Conservation (phyloP, 2,113 vertebrate genomes). For the Corythoichthys haematopterus region DNA sequence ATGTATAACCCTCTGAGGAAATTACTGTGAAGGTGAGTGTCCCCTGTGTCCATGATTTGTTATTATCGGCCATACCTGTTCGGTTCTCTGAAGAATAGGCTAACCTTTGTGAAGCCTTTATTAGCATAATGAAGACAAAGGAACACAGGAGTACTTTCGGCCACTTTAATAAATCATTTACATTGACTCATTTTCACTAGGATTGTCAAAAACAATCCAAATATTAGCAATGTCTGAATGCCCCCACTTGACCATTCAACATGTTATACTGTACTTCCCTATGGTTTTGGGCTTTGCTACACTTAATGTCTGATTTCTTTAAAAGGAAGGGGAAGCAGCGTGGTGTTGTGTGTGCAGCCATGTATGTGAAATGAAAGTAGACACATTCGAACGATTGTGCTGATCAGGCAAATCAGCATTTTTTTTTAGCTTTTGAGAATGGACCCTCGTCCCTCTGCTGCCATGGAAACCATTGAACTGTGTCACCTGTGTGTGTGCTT, state of each 20-base stretch:
- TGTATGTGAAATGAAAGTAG: slow-evolving; percentile 12
- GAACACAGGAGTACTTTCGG: not conserved
- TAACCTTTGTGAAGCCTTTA: slow-evolving; percentile 1
- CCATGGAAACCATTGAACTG: slow-evolving; percentile 50
- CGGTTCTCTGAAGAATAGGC: not conserved
- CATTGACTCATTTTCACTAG: not conserved
- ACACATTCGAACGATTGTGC: slow-evolving; percentile 23
- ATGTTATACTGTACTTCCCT: not conserved
- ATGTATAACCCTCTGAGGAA: slow-evolving; percentile 22
- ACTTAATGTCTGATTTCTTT: not conserved
- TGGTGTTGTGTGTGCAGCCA: not conserved
- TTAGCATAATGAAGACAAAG: not conserved
- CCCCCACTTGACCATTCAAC: not conserved
- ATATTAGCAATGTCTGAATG: not conserved
- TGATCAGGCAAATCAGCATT: slow-evolving; percentile 34
- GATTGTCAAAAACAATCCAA: not conserved
- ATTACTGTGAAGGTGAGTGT: slow-evolving; percentile 6
- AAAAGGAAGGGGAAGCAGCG: not conserved
- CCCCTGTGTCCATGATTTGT: slow-evolving; percentile 17
- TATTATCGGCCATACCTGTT: slow-evolving; percentile 9
- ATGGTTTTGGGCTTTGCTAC: not conserved
- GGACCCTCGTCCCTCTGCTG: slow-evolving; percentile 25
- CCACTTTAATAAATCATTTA: not conserved
- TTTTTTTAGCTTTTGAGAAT: slow-evolving; percentile 27
- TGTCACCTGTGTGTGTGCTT: slow-evolving; percentile 22